Conservation (phyloP, 2,797 vertebrate species). For the Poecilia wingei region DNA sequence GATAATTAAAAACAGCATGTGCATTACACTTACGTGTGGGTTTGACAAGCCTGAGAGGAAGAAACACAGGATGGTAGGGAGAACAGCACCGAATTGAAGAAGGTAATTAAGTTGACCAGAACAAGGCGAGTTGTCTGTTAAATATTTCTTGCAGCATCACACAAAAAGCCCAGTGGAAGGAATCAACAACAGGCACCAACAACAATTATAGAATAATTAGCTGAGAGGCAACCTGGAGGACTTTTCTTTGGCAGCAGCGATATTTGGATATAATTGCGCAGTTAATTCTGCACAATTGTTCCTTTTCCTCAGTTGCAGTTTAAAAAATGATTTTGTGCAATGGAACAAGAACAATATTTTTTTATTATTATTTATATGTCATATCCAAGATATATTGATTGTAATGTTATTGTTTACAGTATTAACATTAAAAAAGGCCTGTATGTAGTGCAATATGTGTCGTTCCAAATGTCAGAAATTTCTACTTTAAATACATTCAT, state of each 20-base stretch:
- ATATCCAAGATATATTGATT: neutral
- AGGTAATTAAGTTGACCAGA: constrained; percentile 80
- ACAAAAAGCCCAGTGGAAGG: constrained; percentile 61
- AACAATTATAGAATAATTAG: constrained; percentile 80
- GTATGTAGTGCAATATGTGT: neutral
- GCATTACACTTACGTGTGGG: constrained; percentile 44
- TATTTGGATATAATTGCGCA: constrained; percentile 67
- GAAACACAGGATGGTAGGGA: constrained; percentile 52
- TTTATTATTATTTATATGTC: neutral
- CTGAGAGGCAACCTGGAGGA: constrained; percentile 58
- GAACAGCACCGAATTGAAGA: constrained; percentile 54
- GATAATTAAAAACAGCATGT: constrained; percentile 72
- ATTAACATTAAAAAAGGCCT: neutral
- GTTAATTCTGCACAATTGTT: constrained; percentile 64
- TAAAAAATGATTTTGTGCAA: neutral
- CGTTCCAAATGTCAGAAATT: neutral
- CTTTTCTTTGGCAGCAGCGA: constrained; percentile 59
- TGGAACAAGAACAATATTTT: neutral
- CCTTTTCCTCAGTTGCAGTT: neutral
- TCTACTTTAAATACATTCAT: neutral
- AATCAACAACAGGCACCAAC: constrained; percentile 69
- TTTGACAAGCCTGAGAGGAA: constrained; percentile 49
- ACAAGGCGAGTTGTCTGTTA: constrained; percentile 65
- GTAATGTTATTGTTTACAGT: neutral
- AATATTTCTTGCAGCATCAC: constrained; percentile 73